phyloP scores from a whole-genome alignment of 2,888 invertebrate species.

The Pegoplata infirma region DNA sequence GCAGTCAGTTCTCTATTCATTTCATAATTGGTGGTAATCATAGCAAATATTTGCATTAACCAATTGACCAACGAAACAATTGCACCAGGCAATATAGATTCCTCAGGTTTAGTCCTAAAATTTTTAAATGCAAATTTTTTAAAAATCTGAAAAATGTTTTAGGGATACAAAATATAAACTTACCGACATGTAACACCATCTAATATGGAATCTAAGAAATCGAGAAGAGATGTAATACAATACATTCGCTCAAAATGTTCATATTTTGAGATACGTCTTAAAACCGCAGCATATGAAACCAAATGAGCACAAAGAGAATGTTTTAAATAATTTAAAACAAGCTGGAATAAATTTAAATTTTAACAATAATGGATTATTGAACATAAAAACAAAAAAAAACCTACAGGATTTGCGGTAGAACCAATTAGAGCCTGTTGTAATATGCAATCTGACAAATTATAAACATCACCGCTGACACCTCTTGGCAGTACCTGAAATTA shows the following conservation, averaged over 20 bases:
- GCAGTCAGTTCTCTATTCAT: slow-evolving; percentile 70
- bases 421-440: slow-evolving; percentile 96
- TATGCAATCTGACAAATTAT: slow-evolving; percentile 94
- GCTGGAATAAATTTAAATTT: slow-evolving; percentile 76
- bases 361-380: too few relatives aligned
- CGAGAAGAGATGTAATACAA: slow-evolving; percentile 91
- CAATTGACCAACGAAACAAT: slow-evolving; percentile 90
- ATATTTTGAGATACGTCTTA: slow-evolving; percentile 92
- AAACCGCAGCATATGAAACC: slow-evolving; percentile 93
- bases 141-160: not conserved
- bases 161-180: slow-evolving; percentile 45
- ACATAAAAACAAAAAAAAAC: slow-evolving; percentile 13
- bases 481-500: slow-evolving; percentile 84
- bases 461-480: slow-evolving; percentile 96
- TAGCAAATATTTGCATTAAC: slow-evolving; percentile 86
- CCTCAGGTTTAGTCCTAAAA: slow-evolving; percentile 89
- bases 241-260: slow-evolving; percentile 92
- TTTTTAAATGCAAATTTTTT: not conserved
- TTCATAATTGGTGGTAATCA: slow-evolving; percentile 72
- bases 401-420: slow-evolving; percentile 88
- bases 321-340: slow-evolving; percentile 94
- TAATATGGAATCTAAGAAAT: slow-evolving; percentile 87
- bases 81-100: slow-evolving; percentile 89
- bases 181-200: slow-evolving; percentile 80
- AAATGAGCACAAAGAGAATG: slow-evolving; percentile 94